Conservation (phyloP, 1,140 invertebrate species). For the Streblospio benedicti region DNA sequence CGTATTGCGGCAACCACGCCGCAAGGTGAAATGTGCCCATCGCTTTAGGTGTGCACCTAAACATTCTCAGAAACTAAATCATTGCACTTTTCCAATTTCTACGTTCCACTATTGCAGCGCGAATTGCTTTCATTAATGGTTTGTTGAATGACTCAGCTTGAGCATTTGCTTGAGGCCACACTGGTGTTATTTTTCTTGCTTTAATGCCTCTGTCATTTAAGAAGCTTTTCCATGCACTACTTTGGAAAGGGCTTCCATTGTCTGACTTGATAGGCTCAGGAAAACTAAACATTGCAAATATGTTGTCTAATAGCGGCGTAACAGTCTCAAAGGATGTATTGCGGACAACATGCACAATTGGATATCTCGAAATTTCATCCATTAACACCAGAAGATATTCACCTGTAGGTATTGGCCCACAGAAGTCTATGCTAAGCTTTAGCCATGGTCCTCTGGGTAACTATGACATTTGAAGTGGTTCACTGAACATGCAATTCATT, state of each 20-base stretch:
- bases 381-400: constrained; percentile 21
- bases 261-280: constrained; percentile 21
- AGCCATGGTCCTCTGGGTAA: constrained; percentile 22
- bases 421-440: constrained; percentile 30
- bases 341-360: constrained; percentile 20
- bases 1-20: too few species aligned
- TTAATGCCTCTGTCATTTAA: too few species aligned
- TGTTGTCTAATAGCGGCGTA: constrained; percentile 13
- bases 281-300: constrained; percentile 20
- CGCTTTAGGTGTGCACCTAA: neutral
- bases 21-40: too few species aligned
- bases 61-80: neutral
- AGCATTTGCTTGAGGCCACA: constrained; percentile 7
- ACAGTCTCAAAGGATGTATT: constrained; percentile 17
- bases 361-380: constrained; percentile 25
- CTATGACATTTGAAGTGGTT: constrained; percentile 25
- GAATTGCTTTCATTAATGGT: neutral
- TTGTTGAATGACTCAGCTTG: constrained; percentile 4
- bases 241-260: constrained; percentile 25
- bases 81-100: constrained; percentile 2
- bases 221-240: constrained; percentile 15
- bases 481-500: constrained; percentile 22
- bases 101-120: neutral
- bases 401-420: constrained; percentile 27
- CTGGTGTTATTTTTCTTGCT: neutral